A percentile compares a stretch with the other conserved stretches of the same genome.
Evolutionary conservation across 1,140 invertebrate species (phyloP).

Genomic region (Diorhabda sublineata): DNA sequence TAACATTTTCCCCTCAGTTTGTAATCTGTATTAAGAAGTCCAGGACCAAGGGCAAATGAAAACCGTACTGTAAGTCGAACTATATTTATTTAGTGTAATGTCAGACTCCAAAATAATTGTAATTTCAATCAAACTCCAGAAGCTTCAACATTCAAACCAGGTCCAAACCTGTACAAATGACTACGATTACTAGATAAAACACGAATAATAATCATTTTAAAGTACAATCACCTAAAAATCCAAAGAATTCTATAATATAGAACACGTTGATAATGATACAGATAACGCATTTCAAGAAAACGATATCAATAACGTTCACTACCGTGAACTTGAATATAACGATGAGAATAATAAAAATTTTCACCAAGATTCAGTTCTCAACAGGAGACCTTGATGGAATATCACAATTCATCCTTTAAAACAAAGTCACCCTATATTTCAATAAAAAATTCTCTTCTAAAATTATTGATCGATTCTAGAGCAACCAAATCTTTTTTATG

Average conservation of each 20-base stretch:
- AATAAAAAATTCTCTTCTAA: not conserved
- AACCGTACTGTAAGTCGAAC: too few relatives aligned
- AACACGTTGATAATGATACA: not conserved
- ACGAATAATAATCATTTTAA: not conserved
- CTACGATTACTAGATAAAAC: not conserved
- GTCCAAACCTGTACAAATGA: not conserved
- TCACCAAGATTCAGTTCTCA: not conserved
- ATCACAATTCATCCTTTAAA: not conserved
- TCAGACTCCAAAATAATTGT: conserved; percentile 1
- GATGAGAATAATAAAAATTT: not conserved
- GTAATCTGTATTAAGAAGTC: too few relatives aligned
- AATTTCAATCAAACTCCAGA: not conserved
- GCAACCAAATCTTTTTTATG: too few relatives aligned
- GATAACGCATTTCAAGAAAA: not conserved
- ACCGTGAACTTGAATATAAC: not conserved
- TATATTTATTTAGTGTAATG: not conserved
- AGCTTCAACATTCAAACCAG: not conserved
- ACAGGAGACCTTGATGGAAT: not conserved
- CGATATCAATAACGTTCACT: too few relatives aligned
- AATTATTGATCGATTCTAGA: not conserved
- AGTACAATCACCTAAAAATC: not conserved
- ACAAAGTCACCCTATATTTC: not conserved
- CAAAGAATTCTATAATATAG: not conserved
- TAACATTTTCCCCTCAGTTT: too few relatives aligned
- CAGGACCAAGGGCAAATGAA: too few relatives aligned